Base-by-base conservation (phyloP, 2,888 invertebrate species). In the Eristalis tenax region DNA sequence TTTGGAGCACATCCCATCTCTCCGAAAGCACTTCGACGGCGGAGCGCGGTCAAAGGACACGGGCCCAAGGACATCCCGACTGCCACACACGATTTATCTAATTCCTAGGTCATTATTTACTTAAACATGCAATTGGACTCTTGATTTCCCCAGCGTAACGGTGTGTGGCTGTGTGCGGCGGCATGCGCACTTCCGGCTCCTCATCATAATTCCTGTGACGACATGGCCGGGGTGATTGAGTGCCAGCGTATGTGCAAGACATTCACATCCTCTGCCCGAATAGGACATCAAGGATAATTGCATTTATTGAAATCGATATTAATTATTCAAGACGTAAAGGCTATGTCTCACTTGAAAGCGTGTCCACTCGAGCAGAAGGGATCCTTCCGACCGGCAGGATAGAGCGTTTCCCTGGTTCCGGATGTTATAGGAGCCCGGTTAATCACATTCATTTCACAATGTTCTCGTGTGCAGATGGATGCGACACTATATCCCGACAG, bases 241-340 rank as follows among this genome's bases (percentile, higher is more conserved):
- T 13, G 26, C 15, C 59, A 10, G 13, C 26, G 59, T 59, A 28
- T 28, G 59, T 59, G 59, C 50, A 50, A 8, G 50, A n/a, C 6
- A 8, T n/a, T 8, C 50, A 8, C 18, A 18, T 13, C 63, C 79
- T 11, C 43, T 70, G 59, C 66, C 23, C 69, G 64, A 32, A 70
- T 35, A 57, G 8, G 18, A 73, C 65, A 68, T 63, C 73, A 64
- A 73, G 50, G 73, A 82, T 82, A 82, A 86, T 86, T 86, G 85
- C 77, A 73, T 82, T 82, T 73, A 87, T 87, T 79, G 86, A 79
- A 87, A 87, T 83, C 86, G 79, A 79, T 87, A 83, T 87, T 87
- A 87, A 87, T 87, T 83, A 87, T 87, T 87, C 74, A 87, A 82
- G 75, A 70, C 79, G 69, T 63, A 43, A 63, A 75, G 38, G 75